Percentiles rank a stretch among this genome's conserved stretches.
Evolutionary conservation across 2,113 vertebrate species (phyloP).

Genomic region (Echinops telfairi): DNA sequence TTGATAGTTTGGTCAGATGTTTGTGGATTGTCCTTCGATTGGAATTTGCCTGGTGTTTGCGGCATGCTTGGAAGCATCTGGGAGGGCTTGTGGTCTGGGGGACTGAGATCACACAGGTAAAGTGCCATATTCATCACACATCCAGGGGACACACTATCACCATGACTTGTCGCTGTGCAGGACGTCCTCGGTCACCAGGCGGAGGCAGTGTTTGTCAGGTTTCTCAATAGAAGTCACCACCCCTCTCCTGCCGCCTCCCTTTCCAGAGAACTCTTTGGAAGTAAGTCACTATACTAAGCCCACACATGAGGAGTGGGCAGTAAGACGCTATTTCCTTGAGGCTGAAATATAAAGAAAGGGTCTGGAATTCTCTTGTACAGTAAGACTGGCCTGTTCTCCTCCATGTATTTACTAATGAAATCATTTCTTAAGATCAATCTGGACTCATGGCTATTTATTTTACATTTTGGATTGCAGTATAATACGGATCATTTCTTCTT

Average conservation of each 20-base stretch:
- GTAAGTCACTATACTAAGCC: not conserved
- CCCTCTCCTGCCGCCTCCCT: not conserved
- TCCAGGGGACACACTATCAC: too few relatives aligned
- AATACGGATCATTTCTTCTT: not conserved
- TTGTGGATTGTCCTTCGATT: not conserved
- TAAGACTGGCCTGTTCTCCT: not conserved
- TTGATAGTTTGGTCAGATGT: too few relatives aligned
- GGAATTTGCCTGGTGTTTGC: not conserved
- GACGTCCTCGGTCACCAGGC: not conserved
- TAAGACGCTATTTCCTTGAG: not conserved
- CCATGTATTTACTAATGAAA: not conserved
- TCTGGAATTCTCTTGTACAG: not conserved
- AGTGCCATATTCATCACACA: not conserved
- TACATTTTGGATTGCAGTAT: constrained; percentile 19
- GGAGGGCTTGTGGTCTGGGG: not conserved
- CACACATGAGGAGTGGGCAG: not conserved
- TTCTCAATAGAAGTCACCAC: not conserved
- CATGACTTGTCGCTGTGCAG: not conserved
- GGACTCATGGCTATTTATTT: not conserved
- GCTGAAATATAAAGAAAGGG: too few relatives aligned
- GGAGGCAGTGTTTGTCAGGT: rapidly evolving
- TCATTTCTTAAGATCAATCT: not conserved
- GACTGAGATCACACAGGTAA: not conserved
- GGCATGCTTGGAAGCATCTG: not conserved
- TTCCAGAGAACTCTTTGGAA: not conserved